Evolutionary conservation across 2,797 vertebrate species (phyloP), one percentile per base, ranked within the genome.

Genomic region (Neomorphus geoffroyi): DNA sequence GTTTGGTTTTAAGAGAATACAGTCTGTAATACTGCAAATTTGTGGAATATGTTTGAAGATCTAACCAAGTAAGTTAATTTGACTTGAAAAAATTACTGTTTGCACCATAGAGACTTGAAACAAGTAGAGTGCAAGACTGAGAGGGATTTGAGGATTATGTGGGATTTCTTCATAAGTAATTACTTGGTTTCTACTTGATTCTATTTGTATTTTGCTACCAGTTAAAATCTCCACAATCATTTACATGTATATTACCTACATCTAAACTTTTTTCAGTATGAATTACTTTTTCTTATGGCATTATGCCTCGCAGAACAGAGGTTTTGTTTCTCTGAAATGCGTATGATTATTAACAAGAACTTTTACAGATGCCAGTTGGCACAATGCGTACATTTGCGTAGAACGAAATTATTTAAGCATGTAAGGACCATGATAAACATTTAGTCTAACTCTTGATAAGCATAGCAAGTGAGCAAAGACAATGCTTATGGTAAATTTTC

Each of bases 331-430:
- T 51, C 39, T 73, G 32, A 58, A 92, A 51, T 43, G 2, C 7
- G 50, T 85, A 37, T 14, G 6, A 78, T 43, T 51, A 54, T 53
- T 72, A 32, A n/a, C 30, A 61, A 21, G 19, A n/a, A 13, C 51
- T 82, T 91, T 91, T 72, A 27, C 6, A n/a, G 10, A 1, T 86
- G 33, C 65, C 24, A 32, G 1, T 22, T 74, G 26, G 26, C 16
- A 33, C 7, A 74, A 6, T 46, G 16, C 3, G 8, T 54, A 26
- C 37, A 33, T 72, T 86, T 0, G 0, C n/a, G n/a, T 9, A 57
- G 28, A 37, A 65, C n/a, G 32, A 69, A 11, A 64, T 26, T 6
- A 51, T 77, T 73, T 64, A 35, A 78, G 13, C 18, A n/a, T n/a
- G 2, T 30, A 56, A 73, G 22, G 21, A 56, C 5, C 28, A 56